Base-by-base conservation (phyloP, 2,888 invertebrate species). In the Epistrophe grossulariae region DNA sequence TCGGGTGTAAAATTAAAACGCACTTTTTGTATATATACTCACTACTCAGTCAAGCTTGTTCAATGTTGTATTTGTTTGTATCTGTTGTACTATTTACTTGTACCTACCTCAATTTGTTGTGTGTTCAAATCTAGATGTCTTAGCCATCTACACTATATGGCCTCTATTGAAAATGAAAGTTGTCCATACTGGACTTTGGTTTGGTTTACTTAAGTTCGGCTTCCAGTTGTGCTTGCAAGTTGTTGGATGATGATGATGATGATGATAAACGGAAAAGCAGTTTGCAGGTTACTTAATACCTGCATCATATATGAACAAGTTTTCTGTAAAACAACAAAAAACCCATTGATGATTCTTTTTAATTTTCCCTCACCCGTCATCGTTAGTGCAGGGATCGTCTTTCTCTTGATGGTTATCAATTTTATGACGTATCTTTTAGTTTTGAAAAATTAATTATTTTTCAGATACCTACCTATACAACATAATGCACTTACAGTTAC, bases 91-190 rank as follows among this genome's bases (percentile, higher is more conserved):
- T 9, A 4, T 7, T n/a, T n/a, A 15, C 19, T 19, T 55, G 28
- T 55, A 28, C 55, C 55, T 31, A 55, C 55, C 55, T 55, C 55
- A 55, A 55, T 55, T 28, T 79, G 66, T 43, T 38, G 43, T 76
- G 60, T 79, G 60, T 52, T 71, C n/a, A 50, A 71, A 71, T 82
- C 82, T 79, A 70, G 52, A 71, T 59, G 71, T 43, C 28, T 70
- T 40, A 62, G 52, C 19, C 35, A 10, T 62, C 31, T 10, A 11
- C 13, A n/a, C 7, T 1, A 28, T 35, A 13, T 48, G 83, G 87
- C 79, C 83, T 79, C 76, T 79, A 79, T 79, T 60, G 83, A 87
- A 87, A 87, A 87, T 77, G 87, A 87, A 87, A 87, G 87, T 87
- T 87, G 87, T 68, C 52, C 50, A 48, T n/a, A 82, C 85, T 82